A percentile compares a stretch with the other conserved stretches of the same genome.
phyloP scores from a whole-genome alignment of 2,888 invertebrate genomes.

The Prenolepis imparis region DNA sequence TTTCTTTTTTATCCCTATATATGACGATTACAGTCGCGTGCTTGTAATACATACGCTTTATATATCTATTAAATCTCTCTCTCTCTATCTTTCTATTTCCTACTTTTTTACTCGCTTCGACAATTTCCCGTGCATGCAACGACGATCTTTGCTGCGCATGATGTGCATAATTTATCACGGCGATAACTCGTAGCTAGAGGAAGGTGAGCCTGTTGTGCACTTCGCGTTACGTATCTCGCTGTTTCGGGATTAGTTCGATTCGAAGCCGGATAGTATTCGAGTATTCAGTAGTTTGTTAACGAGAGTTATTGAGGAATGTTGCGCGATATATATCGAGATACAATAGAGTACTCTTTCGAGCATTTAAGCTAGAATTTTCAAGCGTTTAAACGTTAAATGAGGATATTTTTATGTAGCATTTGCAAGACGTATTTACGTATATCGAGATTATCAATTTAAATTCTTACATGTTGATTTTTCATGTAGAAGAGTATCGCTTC shows the following conservation, averaged over 20 bases:
- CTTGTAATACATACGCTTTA: conserved; percentile 44
- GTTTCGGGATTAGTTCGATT: conserved; percentile 48
- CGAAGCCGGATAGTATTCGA: conserved; percentile 46
- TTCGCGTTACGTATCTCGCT: conserved; percentile 40
- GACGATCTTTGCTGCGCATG: conserved; percentile 51
- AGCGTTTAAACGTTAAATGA: conserved; percentile 18
- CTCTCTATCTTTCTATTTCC: conserved; percentile 22
- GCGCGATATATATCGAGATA: conserved; percentile 36
- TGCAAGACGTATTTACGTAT: conserved; percentile 27
- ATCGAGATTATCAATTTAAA: conserved; percentile 15
- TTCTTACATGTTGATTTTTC: conserved; percentile 35
- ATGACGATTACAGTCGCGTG: conserved; percentile 38
- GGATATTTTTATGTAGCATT: conserved; percentile 15
- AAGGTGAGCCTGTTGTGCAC: conserved; percentile 61
- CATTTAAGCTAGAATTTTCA: conserved; percentile 31
- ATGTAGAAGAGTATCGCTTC: conserved; percentile 49
- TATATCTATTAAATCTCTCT: conserved; percentile 33
- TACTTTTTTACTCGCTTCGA: conserved; percentile 33
- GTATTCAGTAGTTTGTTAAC: conserved; percentile 49
- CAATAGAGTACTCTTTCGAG: conserved; percentile 30
- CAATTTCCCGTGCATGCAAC: conserved; percentile 54
- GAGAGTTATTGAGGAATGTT: conserved; percentile 37
- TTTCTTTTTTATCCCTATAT: conserved; percentile 1
- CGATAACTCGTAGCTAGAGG: conserved; percentile 58
- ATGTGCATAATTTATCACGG: conserved; percentile 50